These are phyloP conservation scores for Chrysomela aeneicollis DNA, from an alignment of 2,888 invertebrate species.

Conservation along the genomic window DNA sequence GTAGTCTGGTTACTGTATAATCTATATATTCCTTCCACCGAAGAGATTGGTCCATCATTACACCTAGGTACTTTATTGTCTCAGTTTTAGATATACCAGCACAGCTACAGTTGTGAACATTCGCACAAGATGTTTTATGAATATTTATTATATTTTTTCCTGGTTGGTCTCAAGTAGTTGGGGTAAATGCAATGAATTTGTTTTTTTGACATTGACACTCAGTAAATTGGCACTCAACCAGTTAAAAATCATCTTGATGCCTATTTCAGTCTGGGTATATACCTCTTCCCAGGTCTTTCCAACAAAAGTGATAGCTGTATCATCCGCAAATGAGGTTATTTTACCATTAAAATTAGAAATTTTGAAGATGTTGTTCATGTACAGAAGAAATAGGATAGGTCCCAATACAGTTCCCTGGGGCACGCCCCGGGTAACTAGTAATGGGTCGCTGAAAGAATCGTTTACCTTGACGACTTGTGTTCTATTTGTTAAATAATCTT, in stretches of 20 bases:
- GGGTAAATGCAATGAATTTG: conserved; percentile 7
- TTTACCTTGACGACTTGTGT: neutral
- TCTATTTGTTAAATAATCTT: no score
- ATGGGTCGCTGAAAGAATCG: neutral
- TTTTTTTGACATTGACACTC: conserved; percentile 8
- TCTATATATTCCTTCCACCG: no score
- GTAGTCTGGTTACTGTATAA: no score
- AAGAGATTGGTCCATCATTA: conserved; percentile 7
- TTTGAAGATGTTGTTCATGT: neutral
- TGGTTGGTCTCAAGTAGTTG: conserved; percentile 1
- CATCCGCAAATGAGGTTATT: neutral
- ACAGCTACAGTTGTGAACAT: neutral
- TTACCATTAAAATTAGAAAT: neutral
- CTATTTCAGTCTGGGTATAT: conserved; percentile 6
- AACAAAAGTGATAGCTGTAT: conserved; percentile 3
- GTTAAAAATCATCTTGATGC: conserved; percentile 1
- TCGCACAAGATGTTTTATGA: neutral
- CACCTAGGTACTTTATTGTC: conserved; percentile 1
- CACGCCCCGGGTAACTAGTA: neutral
- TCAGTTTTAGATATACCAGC: neutral
- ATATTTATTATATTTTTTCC: neutral
- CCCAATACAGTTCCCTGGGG: neutral
- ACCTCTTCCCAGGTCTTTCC: conserved; percentile 7
- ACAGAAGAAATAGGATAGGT: neutral
- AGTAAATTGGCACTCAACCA: neutral